These are phyloP conservation scores for Bradypus variegatus DNA, from an alignment of 2,797 vertebrate species.

Conservation along the genomic window DNA sequence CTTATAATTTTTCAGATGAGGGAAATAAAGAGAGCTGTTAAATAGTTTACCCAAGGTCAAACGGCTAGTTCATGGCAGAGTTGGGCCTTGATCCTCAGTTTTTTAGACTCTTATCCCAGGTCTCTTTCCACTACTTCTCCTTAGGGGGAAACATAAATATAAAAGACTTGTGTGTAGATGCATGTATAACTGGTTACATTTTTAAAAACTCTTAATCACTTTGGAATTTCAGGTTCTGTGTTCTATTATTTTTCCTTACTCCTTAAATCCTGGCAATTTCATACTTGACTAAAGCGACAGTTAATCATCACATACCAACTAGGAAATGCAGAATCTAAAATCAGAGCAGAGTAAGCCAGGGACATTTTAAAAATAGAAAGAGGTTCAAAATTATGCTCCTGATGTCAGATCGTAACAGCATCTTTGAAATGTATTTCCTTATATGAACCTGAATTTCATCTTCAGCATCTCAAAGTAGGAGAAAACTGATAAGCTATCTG, in stretches of 20 bases:
- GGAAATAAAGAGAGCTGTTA: neutral
- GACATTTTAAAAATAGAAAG: neutral
- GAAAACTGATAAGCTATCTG: neutral
- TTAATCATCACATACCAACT: neutral
- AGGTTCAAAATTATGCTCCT: neutral
- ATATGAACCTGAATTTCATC: conserved; percentile 8
- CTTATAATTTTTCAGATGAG: neutral
- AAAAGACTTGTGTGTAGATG: neutral
- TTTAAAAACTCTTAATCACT: conserved; percentile 2
- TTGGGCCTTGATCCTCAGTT: neutral
- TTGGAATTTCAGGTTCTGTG: neutral
- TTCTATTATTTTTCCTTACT: conserved; percentile 33
- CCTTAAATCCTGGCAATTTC: neutral
- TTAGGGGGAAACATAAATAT: neutral
- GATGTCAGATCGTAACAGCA: conserved; percentile 6
- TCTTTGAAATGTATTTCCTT: conserved; percentile 14
- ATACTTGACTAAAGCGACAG: neutral
- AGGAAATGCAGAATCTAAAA: conserved; percentile 11
- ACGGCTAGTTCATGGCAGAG: neutral
- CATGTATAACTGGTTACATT: neutral
- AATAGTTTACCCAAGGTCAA: neutral
- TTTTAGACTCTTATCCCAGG: neutral
- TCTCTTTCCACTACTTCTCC: neutral
- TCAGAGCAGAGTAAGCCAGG: neutral
- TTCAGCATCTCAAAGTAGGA: conserved; percentile 17